These are phyloP conservation scores for Tenthredo scrophulariae DNA, from an alignment of 2,888 invertebrate genomes.

Conservation along the genomic window DNA sequence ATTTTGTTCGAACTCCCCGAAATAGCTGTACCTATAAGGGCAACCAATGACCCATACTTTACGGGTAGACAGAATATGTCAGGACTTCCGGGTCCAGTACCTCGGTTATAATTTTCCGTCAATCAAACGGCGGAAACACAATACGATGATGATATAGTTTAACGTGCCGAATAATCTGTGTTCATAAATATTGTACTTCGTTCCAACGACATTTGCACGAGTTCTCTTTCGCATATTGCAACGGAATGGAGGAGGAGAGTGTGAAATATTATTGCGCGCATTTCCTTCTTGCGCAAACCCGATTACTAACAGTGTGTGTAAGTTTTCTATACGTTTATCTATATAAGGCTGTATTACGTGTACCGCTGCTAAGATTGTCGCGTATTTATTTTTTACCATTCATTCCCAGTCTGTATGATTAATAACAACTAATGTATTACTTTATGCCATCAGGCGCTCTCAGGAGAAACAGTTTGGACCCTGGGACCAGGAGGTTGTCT, in stretches of 20 bases:
- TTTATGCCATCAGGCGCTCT: slow-evolving; percentile 84
- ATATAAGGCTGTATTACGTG: not conserved
- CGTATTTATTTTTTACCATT: not conserved
- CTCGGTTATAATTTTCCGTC: not conserved
- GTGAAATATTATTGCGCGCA: slow-evolving; percentile 2
- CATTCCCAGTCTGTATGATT: not conserved
- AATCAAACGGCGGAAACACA: not conserved
- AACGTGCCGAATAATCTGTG: not conserved
- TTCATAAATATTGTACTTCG: not conserved
- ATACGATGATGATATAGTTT: not conserved
- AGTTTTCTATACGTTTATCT: not conserved
- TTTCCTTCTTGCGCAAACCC: not conserved
- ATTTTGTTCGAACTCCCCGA: too few species aligned
- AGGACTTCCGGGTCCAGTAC: not conserved
- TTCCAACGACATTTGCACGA: not conserved
- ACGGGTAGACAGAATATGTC: not conserved
- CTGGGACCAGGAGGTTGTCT: slow-evolving; percentile 89
- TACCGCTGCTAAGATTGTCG: not conserved
- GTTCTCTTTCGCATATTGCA: not conserved
- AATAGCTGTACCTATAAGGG: not conserved
- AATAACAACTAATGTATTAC: not conserved
- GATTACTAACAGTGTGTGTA: not conserved
- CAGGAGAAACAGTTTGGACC: slow-evolving; percentile 87
- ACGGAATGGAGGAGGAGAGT: not conserved
- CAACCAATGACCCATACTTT: not conserved